Evolutionary conservation across 2,113 vertebrate species (phyloP).

Genomic region (Lichenostomus cassidix): DNA sequence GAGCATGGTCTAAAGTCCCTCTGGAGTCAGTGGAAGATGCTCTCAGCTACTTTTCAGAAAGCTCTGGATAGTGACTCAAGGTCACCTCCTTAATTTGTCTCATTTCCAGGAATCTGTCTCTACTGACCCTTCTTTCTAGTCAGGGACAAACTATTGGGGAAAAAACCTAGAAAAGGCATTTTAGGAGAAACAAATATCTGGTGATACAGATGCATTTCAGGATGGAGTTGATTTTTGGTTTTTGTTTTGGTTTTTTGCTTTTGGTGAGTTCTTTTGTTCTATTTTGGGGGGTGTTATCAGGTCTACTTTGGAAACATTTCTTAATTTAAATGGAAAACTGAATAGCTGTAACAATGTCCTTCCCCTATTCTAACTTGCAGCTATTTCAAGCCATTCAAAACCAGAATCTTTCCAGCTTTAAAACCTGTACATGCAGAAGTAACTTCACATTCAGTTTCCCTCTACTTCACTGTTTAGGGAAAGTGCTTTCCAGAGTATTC

Average conservation of each 20-base stretch:
- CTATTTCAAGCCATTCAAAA: background rate
- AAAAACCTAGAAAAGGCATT: background rate
- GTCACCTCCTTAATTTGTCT: background rate
- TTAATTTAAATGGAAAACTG: background rate
- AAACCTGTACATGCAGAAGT: background rate
- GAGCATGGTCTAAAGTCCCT: background rate
- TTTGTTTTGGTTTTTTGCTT: background rate
- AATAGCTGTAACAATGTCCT: background rate
- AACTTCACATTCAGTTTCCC: background rate
- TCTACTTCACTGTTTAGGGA: background rate
- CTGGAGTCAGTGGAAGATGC: background rate
- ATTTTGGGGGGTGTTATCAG: background rate
- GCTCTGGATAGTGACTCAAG: background rate
- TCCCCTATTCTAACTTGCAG: background rate
- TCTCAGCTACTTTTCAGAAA: background rate
- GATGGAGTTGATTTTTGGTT: background rate
- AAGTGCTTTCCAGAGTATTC: background rate
- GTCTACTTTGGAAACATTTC: background rate
- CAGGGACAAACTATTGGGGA: background rate
- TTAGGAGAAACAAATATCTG: background rate
- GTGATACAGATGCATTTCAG: background rate
- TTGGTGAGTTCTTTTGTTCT: rapidly evolving
- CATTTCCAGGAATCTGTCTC: background rate
- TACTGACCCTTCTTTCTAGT: background rate
- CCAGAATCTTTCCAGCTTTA: background rate